phyloP scores from a whole-genome alignment of 2,113 vertebrate genomes.

The Isichthys henryi region DNA sequence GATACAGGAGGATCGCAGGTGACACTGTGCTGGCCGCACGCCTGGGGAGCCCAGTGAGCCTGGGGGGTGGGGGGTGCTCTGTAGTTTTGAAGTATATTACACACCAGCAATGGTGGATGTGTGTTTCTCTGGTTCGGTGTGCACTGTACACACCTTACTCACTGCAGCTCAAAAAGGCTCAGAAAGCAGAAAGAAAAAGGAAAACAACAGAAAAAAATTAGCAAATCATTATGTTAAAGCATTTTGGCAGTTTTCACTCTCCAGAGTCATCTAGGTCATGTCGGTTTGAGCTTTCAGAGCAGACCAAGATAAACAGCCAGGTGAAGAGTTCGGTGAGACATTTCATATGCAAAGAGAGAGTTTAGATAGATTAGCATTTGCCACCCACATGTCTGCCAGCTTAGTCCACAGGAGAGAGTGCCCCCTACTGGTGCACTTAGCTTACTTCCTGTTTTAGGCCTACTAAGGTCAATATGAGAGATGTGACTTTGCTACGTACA shows the following conservation, averaged over 20 bases:
- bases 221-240: neutral
- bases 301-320: neutral
- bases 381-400: neutral
- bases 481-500: slow-evolving; percentile 40
- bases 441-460: neutral
- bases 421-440: neutral
- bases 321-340: neutral
- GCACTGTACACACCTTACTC: neutral
- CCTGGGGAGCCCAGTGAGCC: neutral
- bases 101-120: neutral
- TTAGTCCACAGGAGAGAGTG: neutral
- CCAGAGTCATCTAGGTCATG: neutral
- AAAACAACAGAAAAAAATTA: neutral
- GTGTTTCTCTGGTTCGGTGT: neutral
- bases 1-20: neutral
- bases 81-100: neutral
- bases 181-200: neutral
- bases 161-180: neutral
- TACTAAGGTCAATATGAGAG: neutral
- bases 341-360: neutral
- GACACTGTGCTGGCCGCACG: neutral
- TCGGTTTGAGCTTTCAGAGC: neutral
- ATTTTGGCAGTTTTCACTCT: neutral
- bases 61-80: neutral
- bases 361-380: neutral